Evolutionary conservation across 2,113 vertebrate species (phyloP), one percentile per base, ranked within the genome.

Genomic region (Oenanthe oenanthe): DNA sequence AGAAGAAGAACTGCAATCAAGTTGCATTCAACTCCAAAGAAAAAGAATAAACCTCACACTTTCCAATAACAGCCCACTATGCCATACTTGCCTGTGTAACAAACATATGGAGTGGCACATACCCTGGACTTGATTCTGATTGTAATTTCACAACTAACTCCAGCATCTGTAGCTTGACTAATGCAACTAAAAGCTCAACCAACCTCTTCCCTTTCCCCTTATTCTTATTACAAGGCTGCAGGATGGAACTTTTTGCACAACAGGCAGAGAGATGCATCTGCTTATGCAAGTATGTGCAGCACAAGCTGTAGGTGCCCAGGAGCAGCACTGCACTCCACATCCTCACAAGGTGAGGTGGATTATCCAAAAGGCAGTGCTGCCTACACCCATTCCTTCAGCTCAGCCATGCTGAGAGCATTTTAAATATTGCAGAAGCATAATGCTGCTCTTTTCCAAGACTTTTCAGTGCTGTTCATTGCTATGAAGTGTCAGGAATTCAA

Each of bases 1-100:
- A 50, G 73, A 85, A 92, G 92, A 93, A 92, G 93, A 93, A 72
- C 65, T 80, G 65, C 79, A 73, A 56, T 93, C 51, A 66, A 79
- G 56, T 77, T 88, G 75, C 60, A 91, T 80, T 92, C 88, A 93
- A 38, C 50, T 85, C 62, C 56, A 79, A 61, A 76, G 80, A 87
- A 92, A 91, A 95, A 77, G 43, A 86, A 50, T 86, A 82, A 78
- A 82, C 34, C 24, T 45, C 47, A 38, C 45, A 31, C 48, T 90
- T 85, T 71, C 40, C 13, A 65, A 4, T 74, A 78, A 60, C 76
- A 74, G 17, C 56, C n/a, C 20, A 40, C 72, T 71, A 32, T 32
- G 38, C 36, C 34, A 24, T 94, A 29, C 51, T 81, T 82, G 65
- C 17, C 80, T 81, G 9, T 81, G 50, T 50, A 57, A 78, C 56